Conservation (phyloP, 2,888 invertebrate species). For the Calephelis perditalis region DNA sequence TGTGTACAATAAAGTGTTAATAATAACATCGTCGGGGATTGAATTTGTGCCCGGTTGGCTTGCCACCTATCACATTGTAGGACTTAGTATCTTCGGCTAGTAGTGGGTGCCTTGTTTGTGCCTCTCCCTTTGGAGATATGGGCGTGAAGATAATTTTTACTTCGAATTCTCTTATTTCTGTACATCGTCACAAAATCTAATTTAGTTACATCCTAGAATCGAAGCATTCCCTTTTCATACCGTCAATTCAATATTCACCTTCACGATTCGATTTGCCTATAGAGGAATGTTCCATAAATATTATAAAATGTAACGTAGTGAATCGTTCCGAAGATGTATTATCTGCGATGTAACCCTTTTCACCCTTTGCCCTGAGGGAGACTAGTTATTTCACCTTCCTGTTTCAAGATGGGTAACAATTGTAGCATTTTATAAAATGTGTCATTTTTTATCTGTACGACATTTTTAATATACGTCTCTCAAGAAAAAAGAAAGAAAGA, state of each 20-base stretch:
- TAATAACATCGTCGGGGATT: no score
- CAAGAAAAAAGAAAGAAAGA: no score
- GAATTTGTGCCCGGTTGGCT: no score
- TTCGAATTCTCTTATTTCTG: background rate
- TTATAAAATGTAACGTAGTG: conserved; percentile 1
- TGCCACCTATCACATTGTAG: no score
- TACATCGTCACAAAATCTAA: no score
- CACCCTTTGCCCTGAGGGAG: conserved; percentile 7
- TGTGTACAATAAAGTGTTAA: no score
- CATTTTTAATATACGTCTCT: no score
- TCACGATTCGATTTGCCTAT: background rate
- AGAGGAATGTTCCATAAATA: conserved; percentile 1
- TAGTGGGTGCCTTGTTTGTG: no score
- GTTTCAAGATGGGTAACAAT: background rate
- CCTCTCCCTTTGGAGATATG: no score
- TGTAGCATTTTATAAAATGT: background rate
- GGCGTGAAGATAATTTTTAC: no score
- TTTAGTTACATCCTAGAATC: background rate
- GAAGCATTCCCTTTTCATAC: background rate
- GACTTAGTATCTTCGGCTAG: no score
- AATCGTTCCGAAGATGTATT: conserved; percentile 1
- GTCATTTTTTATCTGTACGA: no score
- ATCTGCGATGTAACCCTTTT: background rate
- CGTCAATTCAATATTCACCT: background rate
- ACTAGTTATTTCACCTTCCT: conserved; percentile 7